Evolutionary conservation across 2,113 vertebrate species (phyloP).

Genomic region (Megaleporinus macrocephalus): DNA sequence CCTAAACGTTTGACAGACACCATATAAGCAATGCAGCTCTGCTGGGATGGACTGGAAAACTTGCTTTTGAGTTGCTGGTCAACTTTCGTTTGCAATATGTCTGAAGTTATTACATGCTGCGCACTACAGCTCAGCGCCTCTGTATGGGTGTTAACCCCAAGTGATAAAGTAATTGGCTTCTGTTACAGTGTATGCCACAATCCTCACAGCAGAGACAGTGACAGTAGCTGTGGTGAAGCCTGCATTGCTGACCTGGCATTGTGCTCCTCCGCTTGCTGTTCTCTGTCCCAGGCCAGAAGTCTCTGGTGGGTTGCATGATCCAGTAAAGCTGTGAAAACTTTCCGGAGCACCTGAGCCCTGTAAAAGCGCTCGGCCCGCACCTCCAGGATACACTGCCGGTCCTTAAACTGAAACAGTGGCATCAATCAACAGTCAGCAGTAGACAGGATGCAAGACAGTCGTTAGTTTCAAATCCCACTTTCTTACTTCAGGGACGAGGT

Average conservation of each 20-base stretch:
- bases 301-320: conserved; percentile 72
- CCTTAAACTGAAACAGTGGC: conserved; percentile 64
- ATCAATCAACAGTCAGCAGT: conserved; percentile 2
- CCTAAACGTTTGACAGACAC: no score
- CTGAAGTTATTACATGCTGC: background rate
- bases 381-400: conserved; percentile 70
- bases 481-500: no score
- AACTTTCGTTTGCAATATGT: background rate
- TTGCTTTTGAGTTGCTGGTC: no score
- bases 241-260: conserved; percentile 77
- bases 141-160: background rate
- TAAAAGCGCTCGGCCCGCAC: conserved; percentile 65
- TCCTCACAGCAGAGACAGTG: background rate
- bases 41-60: background rate
- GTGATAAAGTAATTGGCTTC: background rate
- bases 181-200: background rate
- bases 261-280: conserved; percentile 77
- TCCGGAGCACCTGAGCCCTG: conserved; percentile 72
- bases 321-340: conserved; percentile 78
- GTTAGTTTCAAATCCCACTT: no score
- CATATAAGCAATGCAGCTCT: background rate
- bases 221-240: background rate
- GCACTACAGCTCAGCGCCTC: background rate
- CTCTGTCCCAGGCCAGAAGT: conserved; percentile 67
- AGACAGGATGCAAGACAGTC: background rate